Evolutionary conservation across 2,113 vertebrate genomes (phyloP), one percentile per base, ranked within the genome.

Genomic region (Turdus rufiventris): DNA sequence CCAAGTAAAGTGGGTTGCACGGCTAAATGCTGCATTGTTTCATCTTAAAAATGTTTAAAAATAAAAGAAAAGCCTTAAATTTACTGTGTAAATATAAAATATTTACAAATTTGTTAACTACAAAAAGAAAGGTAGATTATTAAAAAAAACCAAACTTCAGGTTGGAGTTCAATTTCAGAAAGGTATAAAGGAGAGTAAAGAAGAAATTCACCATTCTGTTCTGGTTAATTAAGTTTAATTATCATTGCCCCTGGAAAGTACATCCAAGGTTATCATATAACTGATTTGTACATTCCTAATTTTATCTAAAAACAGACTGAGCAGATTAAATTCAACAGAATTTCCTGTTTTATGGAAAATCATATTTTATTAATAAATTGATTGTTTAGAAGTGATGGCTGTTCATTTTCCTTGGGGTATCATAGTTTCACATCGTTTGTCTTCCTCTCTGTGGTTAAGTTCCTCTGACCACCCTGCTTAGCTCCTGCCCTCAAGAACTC

Each of bases 211-310:
- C 10, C 5, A 42, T 61, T 84, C 7, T 18, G 2, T 28, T 91
- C 84, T 65, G 40, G 6, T 8, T 70, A 29, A 38, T 61, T 31
- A 53, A 19, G 6, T 77, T 62, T 51, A 77, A 76, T 34, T 36
- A 14, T 57, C 1, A 1, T 65, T 48, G 1, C 28, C 5, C 25
- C 5, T 62, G 10, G 9, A 38, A 61, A 45, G 5, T 13, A 45
- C n/a, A 43, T 29, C 47, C 4, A 54, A 53, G 7, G 2, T 61
- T 57, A n/a, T 57, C 19, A 19, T 31, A 19, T 26, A 73, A 51
- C 9, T 38, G 12, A 70, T 70, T 70, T 81, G 3, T 18, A 54
- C 3, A 40, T 66, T 38, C 23, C 2, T 53, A 45, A 18, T 6
- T 57, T 84, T 18, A 1, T 81, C 31, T 81, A 47, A 70, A 85